A percentile compares a stretch with the other conserved stretches of the same genome.
Evolutionary conservation across 2,113 vertebrate species (phyloP).

Genomic region (Ifrita kowaldi): DNA sequence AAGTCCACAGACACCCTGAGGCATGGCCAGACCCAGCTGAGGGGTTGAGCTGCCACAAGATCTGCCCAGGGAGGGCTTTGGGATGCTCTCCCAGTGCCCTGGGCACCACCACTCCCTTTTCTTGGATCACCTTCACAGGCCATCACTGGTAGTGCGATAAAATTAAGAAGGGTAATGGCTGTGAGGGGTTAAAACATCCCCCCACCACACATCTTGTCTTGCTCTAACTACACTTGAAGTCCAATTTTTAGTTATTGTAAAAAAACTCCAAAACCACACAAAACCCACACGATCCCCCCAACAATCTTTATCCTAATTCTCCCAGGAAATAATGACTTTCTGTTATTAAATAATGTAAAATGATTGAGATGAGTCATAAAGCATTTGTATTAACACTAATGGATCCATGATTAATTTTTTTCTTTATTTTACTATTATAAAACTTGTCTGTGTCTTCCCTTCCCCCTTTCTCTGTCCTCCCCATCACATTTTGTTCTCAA

Average conservation of each 20-base stretch:
- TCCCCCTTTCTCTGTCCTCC: background rate
- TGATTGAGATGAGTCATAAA: conserved; percentile 61
- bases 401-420: conserved; percentile 59
- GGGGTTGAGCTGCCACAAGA: background rate
- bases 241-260: background rate
- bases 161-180: background rate
- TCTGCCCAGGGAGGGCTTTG: background rate
- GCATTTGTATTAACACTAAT: conserved; percentile 62
- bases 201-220: background rate
- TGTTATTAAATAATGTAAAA: conserved; percentile 64
- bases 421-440: conserved; percentile 52
- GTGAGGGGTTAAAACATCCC: background rate
- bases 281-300: background rate
- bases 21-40: background rate
- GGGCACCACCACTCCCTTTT: background rate
- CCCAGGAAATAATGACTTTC: conserved; percentile 57
- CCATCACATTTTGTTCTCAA: conserved; percentile 44
- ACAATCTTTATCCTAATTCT: background rate
- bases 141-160: background rate
- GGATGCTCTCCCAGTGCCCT: background rate
- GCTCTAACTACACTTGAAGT: background rate
- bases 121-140: background rate
- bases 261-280: background rate
- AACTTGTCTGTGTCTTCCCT: background rate
- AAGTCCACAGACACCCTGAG: background rate